Base-by-base conservation (phyloP, 37 sponge, comb jelly and placozoan genomes). In the Lycopodina hypogea region DNA sequence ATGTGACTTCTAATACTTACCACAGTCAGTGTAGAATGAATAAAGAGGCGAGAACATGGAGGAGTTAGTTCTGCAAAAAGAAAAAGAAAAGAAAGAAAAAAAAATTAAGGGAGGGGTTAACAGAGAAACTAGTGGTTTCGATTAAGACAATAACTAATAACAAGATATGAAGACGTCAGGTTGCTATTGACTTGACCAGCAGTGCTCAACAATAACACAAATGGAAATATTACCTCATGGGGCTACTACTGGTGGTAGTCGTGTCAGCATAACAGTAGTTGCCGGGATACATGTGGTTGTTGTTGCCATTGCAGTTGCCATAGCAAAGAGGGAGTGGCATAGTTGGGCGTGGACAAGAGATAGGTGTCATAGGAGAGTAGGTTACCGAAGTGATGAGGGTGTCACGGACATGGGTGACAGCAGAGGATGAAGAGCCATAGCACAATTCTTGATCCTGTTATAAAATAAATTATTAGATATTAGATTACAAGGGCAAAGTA, bases 31-130 rank as follows among this genome's bases (percentile, higher is more conserved):
- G 50, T 64, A 74, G 74, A 66, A 74, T 3, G 66, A 62, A 50
- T 82, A 82, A 53, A 73, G 34, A 39, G 82, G 82, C 40, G 82
- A 82, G 38, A 82, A 82, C 38, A 82, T 74, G 28, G 82, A 64
- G 38, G 19, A 11, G 26, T 82, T 74, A 50, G 66, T 74, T 42
- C 82, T 82, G 67, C 24, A 56, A 58, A 41, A 57, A 37, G 61
- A 72, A 55, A 51, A 15, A 72, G 0, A 32, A 51, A 51, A 38
- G 42, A 24, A 3, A 4, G 28, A 34, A 11, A 32, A 67, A 29
- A 32, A 4, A 32, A 35, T 17, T 30, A 7, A 19, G 30, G n/a
- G n/a, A n/a, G n/a, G n/a, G n/a, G n/a, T n/a, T n/a, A n/a, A n/a
- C n/a, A n/a, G n/a, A n/a, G n/a, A n/a, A n/a, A n/a, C n/a, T n/a